phyloP scores from a whole-genome alignment of 2,888 invertebrate species.

The Xanthorhoe designata region DNA sequence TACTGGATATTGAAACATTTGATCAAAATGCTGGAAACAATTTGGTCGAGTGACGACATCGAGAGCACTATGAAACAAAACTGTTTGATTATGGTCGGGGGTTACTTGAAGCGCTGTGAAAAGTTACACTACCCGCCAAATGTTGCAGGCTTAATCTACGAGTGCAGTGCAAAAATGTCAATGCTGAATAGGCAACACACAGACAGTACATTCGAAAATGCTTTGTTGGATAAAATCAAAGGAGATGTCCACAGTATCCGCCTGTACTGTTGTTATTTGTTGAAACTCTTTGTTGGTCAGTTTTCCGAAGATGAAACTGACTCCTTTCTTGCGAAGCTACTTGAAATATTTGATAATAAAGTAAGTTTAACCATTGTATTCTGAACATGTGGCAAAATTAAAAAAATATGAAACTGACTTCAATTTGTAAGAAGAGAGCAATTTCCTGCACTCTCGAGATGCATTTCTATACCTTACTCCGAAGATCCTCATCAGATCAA shows the following conservation, averaged over 20 bases:
- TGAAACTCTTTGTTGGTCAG: conserved; percentile 54
- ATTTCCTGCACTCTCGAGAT: too few relatives aligned
- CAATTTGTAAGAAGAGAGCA: too few relatives aligned
- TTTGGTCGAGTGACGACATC: conserved; percentile 64
- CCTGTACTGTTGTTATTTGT: conserved; percentile 70
- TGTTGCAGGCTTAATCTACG: conserved; percentile 70
- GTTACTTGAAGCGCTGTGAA: conserved; percentile 70
- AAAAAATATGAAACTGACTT: too few relatives aligned
- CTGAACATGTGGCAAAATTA: too few relatives aligned
- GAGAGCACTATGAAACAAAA: conserved; percentile 67
- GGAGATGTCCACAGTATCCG: conserved; percentile 66
- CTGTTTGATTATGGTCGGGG: conserved; percentile 74
- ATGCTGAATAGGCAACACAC: conserved; percentile 55
- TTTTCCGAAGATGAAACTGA: conserved; percentile 57
- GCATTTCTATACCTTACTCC: too few relatives aligned
- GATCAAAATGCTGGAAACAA: conserved; percentile 61
- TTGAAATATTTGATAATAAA: conserved; percentile 68
- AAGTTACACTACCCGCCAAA: conserved; percentile 70
- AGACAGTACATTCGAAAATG: conserved; percentile 58
- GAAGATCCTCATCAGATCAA: too few relatives aligned
- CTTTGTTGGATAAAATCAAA: conserved; percentile 61
- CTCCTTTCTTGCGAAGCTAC: conserved; percentile 53
- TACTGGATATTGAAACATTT: conserved; percentile 64
- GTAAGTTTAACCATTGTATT: conserved; percentile 54
- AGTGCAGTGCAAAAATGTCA: conserved; percentile 71